These are phyloP conservation scores for Drosophila paulistorum DNA, from an alignment of 1,140 invertebrate species.

Conservation along the genomic window DNA sequence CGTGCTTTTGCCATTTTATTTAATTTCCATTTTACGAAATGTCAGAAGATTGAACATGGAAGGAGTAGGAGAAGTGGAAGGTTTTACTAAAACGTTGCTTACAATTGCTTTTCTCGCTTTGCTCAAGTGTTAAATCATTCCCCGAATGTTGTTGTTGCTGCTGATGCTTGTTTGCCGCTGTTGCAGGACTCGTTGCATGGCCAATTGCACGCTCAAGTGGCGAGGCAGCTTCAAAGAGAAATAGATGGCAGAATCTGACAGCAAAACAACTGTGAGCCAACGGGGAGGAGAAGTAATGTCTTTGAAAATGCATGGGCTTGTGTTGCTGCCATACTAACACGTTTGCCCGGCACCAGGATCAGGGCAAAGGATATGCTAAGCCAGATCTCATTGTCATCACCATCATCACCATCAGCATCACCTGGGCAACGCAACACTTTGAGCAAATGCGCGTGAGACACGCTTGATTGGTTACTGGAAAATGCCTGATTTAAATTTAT, in stretches of 20 bases:
- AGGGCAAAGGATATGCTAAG: background rate
- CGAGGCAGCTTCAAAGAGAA: slow-evolving; percentile 44
- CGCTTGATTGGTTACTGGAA: slow-evolving; percentile 31
- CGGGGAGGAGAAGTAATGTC: slow-evolving; percentile 19
- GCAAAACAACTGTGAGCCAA: background rate
- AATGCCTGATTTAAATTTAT: slow-evolving; percentile 25
- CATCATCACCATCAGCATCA: slow-evolving; percentile 29
- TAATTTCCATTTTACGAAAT: slow-evolving; percentile 57
- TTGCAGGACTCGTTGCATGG: slow-evolving; percentile 59
- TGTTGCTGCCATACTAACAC: slow-evolving; percentile 50
- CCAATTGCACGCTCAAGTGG: slow-evolving; percentile 71
- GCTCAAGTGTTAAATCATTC: slow-evolving; percentile 70
- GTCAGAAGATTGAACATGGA: background rate
- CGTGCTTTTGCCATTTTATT: slow-evolving; percentile 49
- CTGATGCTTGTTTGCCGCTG: slow-evolving; percentile 31
- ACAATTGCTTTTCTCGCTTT: slow-evolving; percentile 63
- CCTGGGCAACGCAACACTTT: slow-evolving; percentile 44
- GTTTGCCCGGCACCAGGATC: background rate
- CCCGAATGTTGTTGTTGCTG: slow-evolving; percentile 41
- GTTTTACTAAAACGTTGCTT: slow-evolving; percentile 42
- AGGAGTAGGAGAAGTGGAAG: background rate
- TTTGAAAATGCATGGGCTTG: slow-evolving; percentile 43
- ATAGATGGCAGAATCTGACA: slow-evolving; percentile 15
- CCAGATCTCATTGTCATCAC: slow-evolving; percentile 11
- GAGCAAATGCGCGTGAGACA: slow-evolving; percentile 29